Evolutionary conservation across 2,113 vertebrate species (phyloP).

Genomic region (Tinamus guttatus): DNA sequence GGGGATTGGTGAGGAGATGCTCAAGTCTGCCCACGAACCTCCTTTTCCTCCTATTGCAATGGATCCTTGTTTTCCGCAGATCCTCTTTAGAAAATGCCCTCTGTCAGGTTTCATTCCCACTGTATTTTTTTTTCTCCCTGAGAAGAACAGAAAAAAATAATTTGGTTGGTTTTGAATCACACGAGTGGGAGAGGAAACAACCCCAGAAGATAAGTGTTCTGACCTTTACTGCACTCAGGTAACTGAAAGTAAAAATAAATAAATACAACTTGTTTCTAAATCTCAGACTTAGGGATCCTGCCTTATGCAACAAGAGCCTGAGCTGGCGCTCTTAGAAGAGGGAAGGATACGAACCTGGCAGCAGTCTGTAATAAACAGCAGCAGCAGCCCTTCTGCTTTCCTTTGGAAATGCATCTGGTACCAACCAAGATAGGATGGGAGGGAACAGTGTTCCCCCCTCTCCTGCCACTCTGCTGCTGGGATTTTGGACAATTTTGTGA

Average conservation of each 20-base stretch:
- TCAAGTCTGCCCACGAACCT: background rate
- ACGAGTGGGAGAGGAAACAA: slow-evolving; percentile 52
- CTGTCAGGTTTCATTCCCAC: slow-evolving; percentile 38
- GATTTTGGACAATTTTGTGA: background rate
- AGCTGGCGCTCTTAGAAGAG: background rate
- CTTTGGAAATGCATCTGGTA: background rate
- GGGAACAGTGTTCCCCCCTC: background rate
- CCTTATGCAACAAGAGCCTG: background rate
- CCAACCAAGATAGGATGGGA: background rate
- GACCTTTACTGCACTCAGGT: slow-evolving; percentile 32
- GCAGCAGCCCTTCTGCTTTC: background rate
- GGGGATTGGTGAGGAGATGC: slow-evolving; percentile 36
- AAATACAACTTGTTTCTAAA: slow-evolving; percentile 51
- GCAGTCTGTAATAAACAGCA: background rate
- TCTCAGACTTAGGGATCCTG: background rate
- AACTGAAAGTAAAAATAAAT: slow-evolving; percentile 65
- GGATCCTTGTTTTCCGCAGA: slow-evolving; percentile 54
- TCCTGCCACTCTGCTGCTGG: background rate
- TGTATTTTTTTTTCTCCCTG: slow-evolving; percentile 57
- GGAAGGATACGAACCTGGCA: background rate
- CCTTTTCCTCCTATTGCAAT: background rate
- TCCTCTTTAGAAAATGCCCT: slow-evolving; percentile 36
- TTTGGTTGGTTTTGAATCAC: slow-evolving; percentile 63
- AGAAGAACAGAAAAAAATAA: slow-evolving; percentile 50
- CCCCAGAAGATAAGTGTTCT: slow-evolving; percentile 60